phyloP scores from a whole-genome alignment of 2,797 vertebrate genomes.

The Lagodon rhomboides region DNA sequence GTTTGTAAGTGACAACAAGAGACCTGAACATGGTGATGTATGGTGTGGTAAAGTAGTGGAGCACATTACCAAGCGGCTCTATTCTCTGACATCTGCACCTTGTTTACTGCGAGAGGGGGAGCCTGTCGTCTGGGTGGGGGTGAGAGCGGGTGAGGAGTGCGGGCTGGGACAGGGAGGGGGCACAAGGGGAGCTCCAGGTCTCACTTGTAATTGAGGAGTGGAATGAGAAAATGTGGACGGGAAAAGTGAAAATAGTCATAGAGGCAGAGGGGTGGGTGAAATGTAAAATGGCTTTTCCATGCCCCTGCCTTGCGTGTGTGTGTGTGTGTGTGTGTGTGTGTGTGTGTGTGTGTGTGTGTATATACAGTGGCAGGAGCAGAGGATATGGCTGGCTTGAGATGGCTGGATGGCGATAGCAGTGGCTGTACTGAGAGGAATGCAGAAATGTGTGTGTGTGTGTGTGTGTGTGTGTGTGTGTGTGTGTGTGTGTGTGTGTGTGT shows the following conservation, averaged over 20 bases:
- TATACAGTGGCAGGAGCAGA: conserved; percentile 22
- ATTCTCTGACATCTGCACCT: conserved; percentile 59
- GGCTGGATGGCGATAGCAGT: conserved; percentile 38
- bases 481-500: conserved; percentile 5
- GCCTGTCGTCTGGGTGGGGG: conserved; percentile 38
- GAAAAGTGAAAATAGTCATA: conserved; percentile 55
- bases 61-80: conserved; percentile 41
- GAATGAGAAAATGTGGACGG: conserved; percentile 68
- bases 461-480: conserved; percentile 10
- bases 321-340: conserved; percentile 22
- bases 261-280: conserved; percentile 29
- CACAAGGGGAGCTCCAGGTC: conserved; percentile 47
- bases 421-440: conserved; percentile 2
- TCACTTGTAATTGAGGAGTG: conserved; percentile 67
- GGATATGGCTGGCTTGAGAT: conserved; percentile 32
- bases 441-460: conserved; percentile 11
- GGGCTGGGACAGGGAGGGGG: neutral
- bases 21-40: conserved; percentile 36
- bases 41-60: conserved; percentile 21
- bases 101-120: conserved; percentile 60
- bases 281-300: conserved; percentile 50
- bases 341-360: conserved; percentile 17
- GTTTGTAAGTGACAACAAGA: conserved; percentile 44
- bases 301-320: neutral
- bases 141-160: neutral